Base-by-base conservation (phyloP, 2,888 invertebrate species). In the Poecilobothrus nobilitatus region DNA sequence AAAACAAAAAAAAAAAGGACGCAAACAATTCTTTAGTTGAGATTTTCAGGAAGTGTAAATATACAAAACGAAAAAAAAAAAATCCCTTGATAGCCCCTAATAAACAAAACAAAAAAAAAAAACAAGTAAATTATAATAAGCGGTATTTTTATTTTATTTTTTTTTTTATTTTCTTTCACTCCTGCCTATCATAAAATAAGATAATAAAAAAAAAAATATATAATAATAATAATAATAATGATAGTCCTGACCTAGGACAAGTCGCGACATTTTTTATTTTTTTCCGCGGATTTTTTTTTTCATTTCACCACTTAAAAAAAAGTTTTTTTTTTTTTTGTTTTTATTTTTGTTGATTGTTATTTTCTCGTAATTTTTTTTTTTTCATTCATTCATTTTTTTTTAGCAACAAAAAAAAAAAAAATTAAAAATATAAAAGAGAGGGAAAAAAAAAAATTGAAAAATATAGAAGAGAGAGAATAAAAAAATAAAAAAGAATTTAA, bases 191-290 rank as follows among this genome's bases (percentile, higher is more conserved):
- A 18, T 15, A 53, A 18, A 53, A 53, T 6, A 1, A 53, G 41
- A 53, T 53, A 53, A 53, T 53, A 53, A 53, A 53, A 53, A 15
- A 53, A 53, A 53, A 53, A 53, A 53, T 15, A 53, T 3, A 53
- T 3, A 53, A 63, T 27, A 63, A 63, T n/a, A 15, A 15, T n/a
- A 18, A 65, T 8, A 34, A 65, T 37, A 65, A 65, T 34, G 33
- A 65, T 65, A 34, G n/a, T 65, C 37, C 65, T 65, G 65, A 65
- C 65, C 65, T 65, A 65, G 65, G 65, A 65, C 65, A 65, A 65
- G 65, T 65, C 65, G 65, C 65, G 65, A 65, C 65, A 65, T 65
- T 65, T 65, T 65, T 63, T 27, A 27, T 34, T 63, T 63, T 63
- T 64, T 65, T 65, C 9, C 37, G 65, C 65, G 37, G 33, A 34